These are phyloP conservation scores for Seladonia tumulorum DNA, from an alignment of 2,888 invertebrate species.

Conservation along the genomic window DNA sequence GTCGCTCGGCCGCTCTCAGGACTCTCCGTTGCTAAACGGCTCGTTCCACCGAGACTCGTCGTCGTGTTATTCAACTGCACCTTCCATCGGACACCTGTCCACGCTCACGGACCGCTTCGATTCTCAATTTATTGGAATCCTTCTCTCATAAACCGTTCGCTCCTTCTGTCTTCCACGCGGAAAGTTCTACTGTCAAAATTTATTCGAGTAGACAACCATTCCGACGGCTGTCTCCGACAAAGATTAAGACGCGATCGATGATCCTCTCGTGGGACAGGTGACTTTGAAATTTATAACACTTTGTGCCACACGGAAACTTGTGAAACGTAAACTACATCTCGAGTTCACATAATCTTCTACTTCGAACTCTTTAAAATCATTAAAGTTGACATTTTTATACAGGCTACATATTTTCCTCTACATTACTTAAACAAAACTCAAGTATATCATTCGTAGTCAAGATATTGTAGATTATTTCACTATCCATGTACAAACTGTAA, in stretches of 20 bases:
- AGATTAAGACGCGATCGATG: neutral
- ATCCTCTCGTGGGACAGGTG: neutral
- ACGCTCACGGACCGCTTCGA: neutral
- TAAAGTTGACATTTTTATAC: neutral
- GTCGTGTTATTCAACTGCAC: conserved; percentile 29
- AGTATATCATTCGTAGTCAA: no score
- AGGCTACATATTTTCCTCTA: neutral
- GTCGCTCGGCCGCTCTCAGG: conserved; percentile 67
- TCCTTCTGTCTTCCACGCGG: neutral
- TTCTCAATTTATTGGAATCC: conserved; percentile 1
- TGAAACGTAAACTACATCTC: neutral
- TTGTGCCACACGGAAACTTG: neutral
- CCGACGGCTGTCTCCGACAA: neutral
- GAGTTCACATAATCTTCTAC: no score
- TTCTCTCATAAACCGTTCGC: neutral
- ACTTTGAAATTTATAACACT: neutral
- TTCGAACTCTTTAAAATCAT: neutral
- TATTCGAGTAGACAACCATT: neutral
- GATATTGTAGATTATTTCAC: no score
- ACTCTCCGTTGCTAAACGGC: conserved; percentile 52
- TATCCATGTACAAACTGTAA: no score
- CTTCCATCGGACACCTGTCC: conserved; percentile 40
- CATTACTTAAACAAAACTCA: no score
- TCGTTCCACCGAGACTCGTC: conserved; percentile 39
- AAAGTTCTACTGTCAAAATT: neutral